Conservation (phyloP, 2,888 invertebrate species). For the Drosophila quinaria region DNA sequence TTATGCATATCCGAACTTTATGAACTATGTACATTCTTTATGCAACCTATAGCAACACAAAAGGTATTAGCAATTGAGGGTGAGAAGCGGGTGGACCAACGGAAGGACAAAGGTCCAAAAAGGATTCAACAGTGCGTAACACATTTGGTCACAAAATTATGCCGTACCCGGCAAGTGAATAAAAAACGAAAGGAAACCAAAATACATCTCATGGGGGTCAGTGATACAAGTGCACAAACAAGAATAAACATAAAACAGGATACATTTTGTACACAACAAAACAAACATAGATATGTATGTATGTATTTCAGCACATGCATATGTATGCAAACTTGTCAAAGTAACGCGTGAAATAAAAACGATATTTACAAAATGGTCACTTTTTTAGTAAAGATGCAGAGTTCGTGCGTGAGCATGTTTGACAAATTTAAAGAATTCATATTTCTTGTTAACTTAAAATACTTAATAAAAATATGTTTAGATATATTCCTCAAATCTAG, state of each 20-base stretch:
- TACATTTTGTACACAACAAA: slow-evolving; percentile 2
- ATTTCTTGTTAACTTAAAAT: no score
- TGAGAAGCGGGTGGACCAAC: not conserved
- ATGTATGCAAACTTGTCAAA: slow-evolving; percentile 65
- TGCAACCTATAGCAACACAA: not conserved
- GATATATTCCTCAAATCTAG: no score
- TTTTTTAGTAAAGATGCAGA: not conserved
- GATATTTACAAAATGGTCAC: no score
- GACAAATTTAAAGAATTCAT: no score
- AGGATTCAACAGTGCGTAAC: slow-evolving; percentile 5
- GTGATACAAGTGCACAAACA: slow-evolving; percentile 43
- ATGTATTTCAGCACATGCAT: slow-evolving; percentile 49
- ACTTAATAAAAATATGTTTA: no score
- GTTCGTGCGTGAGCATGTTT: no score
- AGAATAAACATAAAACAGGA: slow-evolving; percentile 26
- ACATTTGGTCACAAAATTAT: slow-evolving; percentile 12
- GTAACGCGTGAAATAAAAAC: slow-evolving; percentile 59
- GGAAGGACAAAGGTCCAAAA: not conserved
- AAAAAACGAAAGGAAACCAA: slow-evolving; percentile 21
- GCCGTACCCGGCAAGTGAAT: not conserved
- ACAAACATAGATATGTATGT: not conserved
- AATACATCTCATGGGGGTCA: slow-evolving; percentile 44
- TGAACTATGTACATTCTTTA: not conserved
- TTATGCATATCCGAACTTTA: not conserved
- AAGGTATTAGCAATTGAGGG: not conserved